Percentiles rank a stretch among this genome's conserved stretches.
Conservation (phyloP, 2,888 invertebrate genomes). For the Pheosia gnoma region DNA sequence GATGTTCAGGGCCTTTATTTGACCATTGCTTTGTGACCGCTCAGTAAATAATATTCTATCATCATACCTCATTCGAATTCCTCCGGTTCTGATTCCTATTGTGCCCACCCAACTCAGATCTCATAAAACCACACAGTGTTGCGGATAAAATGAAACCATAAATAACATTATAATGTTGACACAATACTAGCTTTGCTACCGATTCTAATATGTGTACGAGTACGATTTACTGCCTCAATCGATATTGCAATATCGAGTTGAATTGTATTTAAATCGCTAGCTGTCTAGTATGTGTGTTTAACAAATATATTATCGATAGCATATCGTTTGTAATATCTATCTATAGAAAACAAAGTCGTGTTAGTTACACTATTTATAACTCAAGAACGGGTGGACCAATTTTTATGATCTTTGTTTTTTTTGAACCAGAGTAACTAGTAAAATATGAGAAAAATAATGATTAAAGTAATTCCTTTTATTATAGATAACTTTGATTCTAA, state of each 20-base stretch:
- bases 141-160: conserved; percentile 60
- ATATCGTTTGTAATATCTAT: too few relatives aligned
- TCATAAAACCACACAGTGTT: conserved; percentile 33
- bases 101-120: conserved; percentile 30
- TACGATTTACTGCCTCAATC: conserved; percentile 58
- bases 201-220: conserved; percentile 59
- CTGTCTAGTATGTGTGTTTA: conserved; percentile 38
- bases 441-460: too few relatives aligned
- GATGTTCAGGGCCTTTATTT: too few relatives aligned
- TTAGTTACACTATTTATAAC: too few relatives aligned
- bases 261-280: conserved; percentile 50
- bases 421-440: too few relatives aligned
- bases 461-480: too few relatives aligned
- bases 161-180: conserved; percentile 62
- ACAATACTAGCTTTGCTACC: conserved; percentile 52
- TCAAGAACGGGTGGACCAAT: too few relatives aligned
- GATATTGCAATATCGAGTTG: conserved; percentile 48
- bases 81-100: conserved; percentile 22
- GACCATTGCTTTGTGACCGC: too few relatives aligned
- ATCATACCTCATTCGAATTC: neutral
- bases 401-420: too few relatives aligned
- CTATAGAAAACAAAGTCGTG: too few relatives aligned
- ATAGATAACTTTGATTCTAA: too few relatives aligned
- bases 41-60: neutral
- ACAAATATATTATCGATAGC: conserved; percentile 43